phyloP scores from a whole-genome alignment of 2,113 vertebrate genomes.

The Sceloporus tristichus region DNA sequence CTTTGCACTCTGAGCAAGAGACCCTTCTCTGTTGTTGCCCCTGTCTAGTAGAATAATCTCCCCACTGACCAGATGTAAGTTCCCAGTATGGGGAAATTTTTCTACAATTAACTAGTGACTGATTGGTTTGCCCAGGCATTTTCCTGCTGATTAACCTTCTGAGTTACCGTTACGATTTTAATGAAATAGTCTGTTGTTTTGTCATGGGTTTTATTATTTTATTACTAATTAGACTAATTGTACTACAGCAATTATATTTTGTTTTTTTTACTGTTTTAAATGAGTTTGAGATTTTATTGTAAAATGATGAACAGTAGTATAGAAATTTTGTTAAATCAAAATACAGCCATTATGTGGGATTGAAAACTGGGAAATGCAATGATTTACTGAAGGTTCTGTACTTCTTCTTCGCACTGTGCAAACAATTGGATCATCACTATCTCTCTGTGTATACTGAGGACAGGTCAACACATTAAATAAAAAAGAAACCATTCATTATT shows the following conservation, averaged over 20 bases:
- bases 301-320: too few species aligned
- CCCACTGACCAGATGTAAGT: neutral
- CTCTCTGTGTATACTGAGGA: neutral
- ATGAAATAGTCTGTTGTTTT: neutral
- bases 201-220: too few species aligned
- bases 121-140: neutral
- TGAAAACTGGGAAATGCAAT: neutral
- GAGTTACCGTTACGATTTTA: neutral
- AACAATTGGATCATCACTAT: neutral
- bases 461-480: neutral
- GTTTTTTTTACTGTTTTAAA: too few species aligned
- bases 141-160: neutral
- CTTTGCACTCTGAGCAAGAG: neutral
- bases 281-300: too few species aligned
- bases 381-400: neutral
- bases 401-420: neutral
- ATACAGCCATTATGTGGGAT: too few species aligned
- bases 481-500: too few species aligned
- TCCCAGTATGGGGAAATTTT: neutral
- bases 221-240: too few species aligned
- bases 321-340: too few species aligned
- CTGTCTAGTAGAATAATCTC: neutral
- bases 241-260: too few species aligned
- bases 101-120: neutral
- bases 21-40: neutral